phyloP scores from a whole-genome alignment of 2,888 invertebrate genomes.

The Cataglyphis cursor region DNA sequence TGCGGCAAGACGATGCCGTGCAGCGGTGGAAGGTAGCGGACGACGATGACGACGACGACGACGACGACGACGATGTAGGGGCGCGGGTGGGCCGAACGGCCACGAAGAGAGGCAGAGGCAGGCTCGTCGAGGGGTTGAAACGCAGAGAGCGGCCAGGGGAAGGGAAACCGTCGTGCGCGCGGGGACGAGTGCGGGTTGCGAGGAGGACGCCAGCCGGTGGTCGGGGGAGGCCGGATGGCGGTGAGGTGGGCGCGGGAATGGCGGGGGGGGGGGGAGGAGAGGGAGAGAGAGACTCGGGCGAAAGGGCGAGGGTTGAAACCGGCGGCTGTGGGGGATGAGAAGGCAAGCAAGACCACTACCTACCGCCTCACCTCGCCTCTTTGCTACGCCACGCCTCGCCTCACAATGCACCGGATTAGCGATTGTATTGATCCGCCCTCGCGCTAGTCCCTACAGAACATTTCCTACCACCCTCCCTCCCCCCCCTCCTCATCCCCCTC shows the following conservation, averaged over 20 bases:
- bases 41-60: slow-evolving; percentile 70
- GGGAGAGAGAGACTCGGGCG: slow-evolving; percentile 33
- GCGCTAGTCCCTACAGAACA: slow-evolving; percentile 84
- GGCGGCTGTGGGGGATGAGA: slow-evolving; percentile 79
- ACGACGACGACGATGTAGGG: slow-evolving; percentile 75
- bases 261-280: slow-evolving; percentile 46
- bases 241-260: slow-evolving; percentile 58
- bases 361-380: slow-evolving; percentile 84
- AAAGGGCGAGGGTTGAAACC: slow-evolving; percentile 78
- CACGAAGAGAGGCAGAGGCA: slow-evolving; percentile 76
- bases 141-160: slow-evolving; percentile 72
- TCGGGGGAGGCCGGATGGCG: slow-evolving; percentile 65
- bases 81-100: slow-evolving; percentile 76
- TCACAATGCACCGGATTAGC: slow-evolving; percentile 87
- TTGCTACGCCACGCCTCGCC: slow-evolving; percentile 86
- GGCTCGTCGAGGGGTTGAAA: slow-evolving; percentile 77
- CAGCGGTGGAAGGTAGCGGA: slow-evolving; percentile 75
- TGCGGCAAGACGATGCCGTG: slow-evolving; percentile 80
- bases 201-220: slow-evolving; percentile 59
- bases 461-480: slow-evolving; percentile 63
- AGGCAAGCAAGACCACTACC: slow-evolving; percentile 82
- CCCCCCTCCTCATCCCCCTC: slow-evolving; percentile 50
- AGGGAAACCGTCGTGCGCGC: slow-evolving; percentile 65
- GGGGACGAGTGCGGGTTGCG: slow-evolving; percentile 34
- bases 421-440: slow-evolving; percentile 87